Evolutionary conservation across 2,888 invertebrate species (phyloP).

Genomic region (Empis stercorea): DNA sequence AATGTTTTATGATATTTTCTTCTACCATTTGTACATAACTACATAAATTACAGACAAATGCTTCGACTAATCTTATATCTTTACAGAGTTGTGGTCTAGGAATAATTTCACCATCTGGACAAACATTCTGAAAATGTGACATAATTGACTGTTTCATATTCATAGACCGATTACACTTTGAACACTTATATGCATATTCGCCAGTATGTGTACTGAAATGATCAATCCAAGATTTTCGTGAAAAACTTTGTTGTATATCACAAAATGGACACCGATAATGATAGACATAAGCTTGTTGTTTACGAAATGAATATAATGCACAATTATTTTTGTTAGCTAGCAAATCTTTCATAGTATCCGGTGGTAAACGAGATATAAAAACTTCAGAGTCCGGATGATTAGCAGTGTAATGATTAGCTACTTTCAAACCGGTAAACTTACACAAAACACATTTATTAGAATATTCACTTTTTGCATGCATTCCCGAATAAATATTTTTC

Average conservation of each 20-base stretch:
- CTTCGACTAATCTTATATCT: slow-evolving; percentile 20
- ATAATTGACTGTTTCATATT: slow-evolving; percentile 9
- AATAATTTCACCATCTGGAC: slow-evolving; percentile 8
- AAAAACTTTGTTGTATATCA: slow-evolving; percentile 14
- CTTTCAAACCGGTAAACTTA: slow-evolving; percentile 6
- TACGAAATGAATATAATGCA: slow-evolving; percentile 14
- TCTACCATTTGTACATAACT: slow-evolving; percentile 57
- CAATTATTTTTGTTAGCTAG: slow-evolving; percentile 14
- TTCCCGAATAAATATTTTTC: slow-evolving; percentile 19
- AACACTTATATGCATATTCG: slow-evolving; percentile 57
- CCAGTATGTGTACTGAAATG: slow-evolving; percentile 68
- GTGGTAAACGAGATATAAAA: slow-evolving; percentile 24
- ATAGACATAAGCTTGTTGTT: slow-evolving; percentile 45
- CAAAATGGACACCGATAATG: slow-evolving; percentile 40
- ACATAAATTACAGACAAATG: slow-evolving; percentile 57
- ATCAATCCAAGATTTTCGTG: slow-evolving; percentile 37
- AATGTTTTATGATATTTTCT: slow-evolving; percentile 48
- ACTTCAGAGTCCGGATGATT: slow-evolving; percentile 23
- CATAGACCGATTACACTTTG: slow-evolving; percentile 36
- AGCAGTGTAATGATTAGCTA: slow-evolving; percentile 30
- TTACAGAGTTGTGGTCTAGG: slow-evolving; percentile 3
- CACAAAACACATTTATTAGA: slow-evolving; percentile 22
- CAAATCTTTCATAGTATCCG: slow-evolving; percentile 18
- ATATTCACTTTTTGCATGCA: slow-evolving; percentile 25
- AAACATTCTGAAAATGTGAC: slow-evolving; percentile 12